phyloP scores from a whole-genome alignment of 2,113 vertebrate genomes.

The Aptenodytes forsteri region DNA sequence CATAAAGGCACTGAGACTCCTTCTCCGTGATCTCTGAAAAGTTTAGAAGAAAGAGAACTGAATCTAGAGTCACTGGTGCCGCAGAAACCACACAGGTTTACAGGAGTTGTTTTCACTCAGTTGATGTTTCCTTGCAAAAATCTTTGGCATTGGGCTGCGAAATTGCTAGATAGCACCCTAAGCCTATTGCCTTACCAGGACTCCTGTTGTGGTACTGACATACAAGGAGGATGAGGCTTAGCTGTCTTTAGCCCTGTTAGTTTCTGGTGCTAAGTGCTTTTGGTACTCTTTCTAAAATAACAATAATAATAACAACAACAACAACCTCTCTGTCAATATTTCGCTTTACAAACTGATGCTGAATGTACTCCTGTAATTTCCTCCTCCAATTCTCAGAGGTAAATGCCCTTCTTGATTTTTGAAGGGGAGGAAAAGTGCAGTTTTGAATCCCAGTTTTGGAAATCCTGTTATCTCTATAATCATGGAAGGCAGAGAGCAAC shows the following conservation, averaged over 20 bases:
- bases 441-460: background rate
- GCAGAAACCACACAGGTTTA: background rate
- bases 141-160: background rate
- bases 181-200: background rate
- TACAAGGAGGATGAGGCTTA: background rate
- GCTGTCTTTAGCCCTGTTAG: background rate
- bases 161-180: background rate
- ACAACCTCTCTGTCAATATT: background rate
- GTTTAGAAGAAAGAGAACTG: background rate
- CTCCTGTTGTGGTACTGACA: no score
- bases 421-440: background rate
- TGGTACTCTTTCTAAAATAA: background rate
- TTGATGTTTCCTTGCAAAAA: background rate
- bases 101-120: background rate
- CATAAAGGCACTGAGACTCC: background rate
- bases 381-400: background rate
- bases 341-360: background rate
- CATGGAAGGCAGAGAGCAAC: background rate
- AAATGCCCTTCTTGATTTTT: background rate
- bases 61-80: background rate
- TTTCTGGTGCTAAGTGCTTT: background rate
- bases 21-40: accelerated
- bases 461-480: background rate
- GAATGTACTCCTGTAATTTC: background rate
- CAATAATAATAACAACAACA: background rate